Conservation (phyloP, 2,888 invertebrate species). For the Pogonocherus hispidulus region DNA sequence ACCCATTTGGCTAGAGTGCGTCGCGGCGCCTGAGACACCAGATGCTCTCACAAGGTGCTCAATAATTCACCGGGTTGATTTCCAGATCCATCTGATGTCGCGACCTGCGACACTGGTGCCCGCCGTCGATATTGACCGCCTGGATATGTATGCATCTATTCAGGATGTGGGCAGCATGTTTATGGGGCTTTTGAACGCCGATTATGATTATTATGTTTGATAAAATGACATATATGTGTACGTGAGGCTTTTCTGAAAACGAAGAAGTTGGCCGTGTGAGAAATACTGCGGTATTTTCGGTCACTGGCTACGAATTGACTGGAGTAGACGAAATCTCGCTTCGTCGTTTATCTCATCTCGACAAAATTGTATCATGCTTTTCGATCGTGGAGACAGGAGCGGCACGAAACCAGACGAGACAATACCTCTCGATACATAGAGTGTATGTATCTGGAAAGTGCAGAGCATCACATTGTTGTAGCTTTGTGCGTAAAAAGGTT, state of each 20-base stretch:
- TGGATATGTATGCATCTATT: constrained; percentile 23
- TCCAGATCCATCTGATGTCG: constrained; percentile 60
- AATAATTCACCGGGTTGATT: constrained; percentile 59
- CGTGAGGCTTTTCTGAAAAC: background rate
- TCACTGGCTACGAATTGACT: too few species aligned
- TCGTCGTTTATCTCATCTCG: too few species aligned
- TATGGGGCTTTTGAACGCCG: background rate
- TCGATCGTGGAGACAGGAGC: too few species aligned
- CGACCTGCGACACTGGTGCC: constrained; percentile 43
- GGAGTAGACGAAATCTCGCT: too few species aligned
- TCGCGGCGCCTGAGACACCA: constrained; percentile 57
- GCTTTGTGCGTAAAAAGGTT: too few species aligned
- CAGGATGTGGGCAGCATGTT: constrained; percentile 8
- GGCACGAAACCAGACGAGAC: too few species aligned
- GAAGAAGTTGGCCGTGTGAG: background rate
- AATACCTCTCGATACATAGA: too few species aligned
- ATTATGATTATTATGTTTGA: background rate
- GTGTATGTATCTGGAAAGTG: too few species aligned
- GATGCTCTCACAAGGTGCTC: constrained; percentile 58
- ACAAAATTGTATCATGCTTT: too few species aligned
- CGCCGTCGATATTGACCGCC: constrained; percentile 36
- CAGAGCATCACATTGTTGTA: too few species aligned
- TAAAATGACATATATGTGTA: background rate
- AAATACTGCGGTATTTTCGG: background rate
- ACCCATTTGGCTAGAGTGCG: constrained; percentile 57